A percentile compares a stretch with the other conserved stretches of the same genome.
Evolutionary conservation across 2,888 invertebrate genomes (phyloP).

Genomic region (Pyralis farinalis): DNA sequence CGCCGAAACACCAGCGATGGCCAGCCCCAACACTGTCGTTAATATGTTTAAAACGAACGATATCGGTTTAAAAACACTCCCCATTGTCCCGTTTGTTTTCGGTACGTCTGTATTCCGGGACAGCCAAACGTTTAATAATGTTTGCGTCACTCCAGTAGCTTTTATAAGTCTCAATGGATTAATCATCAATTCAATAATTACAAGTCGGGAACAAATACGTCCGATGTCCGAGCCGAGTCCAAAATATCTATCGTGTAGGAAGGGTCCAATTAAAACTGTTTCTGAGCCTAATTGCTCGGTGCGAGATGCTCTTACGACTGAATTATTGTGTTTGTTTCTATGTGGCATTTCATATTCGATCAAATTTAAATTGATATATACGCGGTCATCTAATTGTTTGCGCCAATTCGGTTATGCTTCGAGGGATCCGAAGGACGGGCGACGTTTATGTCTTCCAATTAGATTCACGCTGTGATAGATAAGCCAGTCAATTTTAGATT

Average conservation of each 20-base stretch:
- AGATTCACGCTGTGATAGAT: too few species aligned
- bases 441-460: too few species aligned
- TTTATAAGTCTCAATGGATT: constrained; percentile 8
- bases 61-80: constrained; percentile 21
- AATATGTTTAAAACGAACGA: constrained; percentile 48
- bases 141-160: constrained; percentile 10
- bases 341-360: too few species aligned
- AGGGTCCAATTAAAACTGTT: too few species aligned
- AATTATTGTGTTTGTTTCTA: too few species aligned
- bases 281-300: too few species aligned
- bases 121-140: constrained; percentile 13
- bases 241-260: neutral
- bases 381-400: too few species aligned
- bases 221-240: neutral
- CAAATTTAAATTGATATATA: too few species aligned
- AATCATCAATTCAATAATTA: constrained; percentile 3
- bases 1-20: constrained; percentile 45
- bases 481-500: too few species aligned
- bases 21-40: constrained; percentile 46
- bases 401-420: too few species aligned
- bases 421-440: too few species aligned
- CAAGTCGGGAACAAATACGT: neutral
- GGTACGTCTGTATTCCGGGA: constrained; percentile 2
- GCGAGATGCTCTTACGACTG: too few species aligned
- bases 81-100: constrained; percentile 13